Base-by-base conservation (phyloP, 2,888 invertebrate species). In the Nemotelus pantherinus region DNA sequence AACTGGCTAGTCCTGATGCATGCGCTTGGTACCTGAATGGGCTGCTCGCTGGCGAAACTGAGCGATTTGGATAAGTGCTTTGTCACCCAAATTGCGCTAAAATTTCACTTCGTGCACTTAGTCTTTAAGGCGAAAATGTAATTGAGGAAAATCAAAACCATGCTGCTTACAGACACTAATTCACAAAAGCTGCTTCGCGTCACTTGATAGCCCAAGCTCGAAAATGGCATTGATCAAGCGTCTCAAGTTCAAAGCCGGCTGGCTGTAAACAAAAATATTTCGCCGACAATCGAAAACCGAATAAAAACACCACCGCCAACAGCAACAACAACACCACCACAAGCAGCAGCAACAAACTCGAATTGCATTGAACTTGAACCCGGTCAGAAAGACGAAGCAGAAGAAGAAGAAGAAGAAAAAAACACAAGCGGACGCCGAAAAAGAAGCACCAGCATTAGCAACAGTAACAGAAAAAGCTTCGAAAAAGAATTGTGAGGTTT, bases 201-300 rank as follows among this genome's bases (percentile, higher is more conserved):
- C n/a, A 25, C 25, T 25, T 25, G 25, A 25, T 25, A 25, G 25
- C 25, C 3, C n/a, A 3, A 57, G 3, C 25, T 3, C 25, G 57
- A 10, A 57, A 7, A 57, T 57, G 57, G 57, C 57, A 57, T 57
- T 57, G 5, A 57, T 25, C 10, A 4, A 3, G 3, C 57, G 57
- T 57, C 57, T 57, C 57, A 57, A 57, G 57, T 57, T 57, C 57
- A 57, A 57, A 57, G 57, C 25, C 57, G 57, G 57, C 57, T 57
- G 57, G 57, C 57, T 25, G 57, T 25, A 25, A 25, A 25, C 25
- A 25, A 25, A 25, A 25, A 25, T 25, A 25, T 25, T 25, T 25
- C 25, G 25, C n/a, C n/a, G n/a, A n/a, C n/a, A n/a, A n/a, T n/a
- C n/a, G n/a, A n/a, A n/a, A n/a, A n/a, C n/a, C n/a, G n/a, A n/a